Conservation (phyloP, 2,113 vertebrate species). For the Motacilla alba region DNA sequence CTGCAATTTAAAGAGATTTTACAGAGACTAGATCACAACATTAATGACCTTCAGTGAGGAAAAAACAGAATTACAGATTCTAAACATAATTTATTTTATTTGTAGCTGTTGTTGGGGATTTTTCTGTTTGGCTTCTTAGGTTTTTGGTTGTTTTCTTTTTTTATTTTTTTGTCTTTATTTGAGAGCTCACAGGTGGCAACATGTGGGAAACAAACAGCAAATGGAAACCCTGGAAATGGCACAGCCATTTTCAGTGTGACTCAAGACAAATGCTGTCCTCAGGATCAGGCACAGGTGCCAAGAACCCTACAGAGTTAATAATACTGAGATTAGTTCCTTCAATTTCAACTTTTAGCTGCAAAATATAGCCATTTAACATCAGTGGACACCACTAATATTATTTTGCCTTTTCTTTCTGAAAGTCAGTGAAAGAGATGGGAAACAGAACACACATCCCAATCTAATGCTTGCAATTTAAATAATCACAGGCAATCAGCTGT, state of each 20-base stretch:
- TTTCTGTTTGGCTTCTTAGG: not conserved
- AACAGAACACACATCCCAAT: not conserved
- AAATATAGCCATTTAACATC: not conserved
- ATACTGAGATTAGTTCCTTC: not conserved
- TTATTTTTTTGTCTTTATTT: not conserved
- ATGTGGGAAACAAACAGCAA: not conserved
- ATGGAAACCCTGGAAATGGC: not conserved
- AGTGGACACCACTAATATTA: not conserved
- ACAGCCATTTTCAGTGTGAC: too few species aligned
- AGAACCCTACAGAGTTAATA: not conserved
- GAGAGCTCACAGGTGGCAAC: not conserved
- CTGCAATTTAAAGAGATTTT: not conserved
- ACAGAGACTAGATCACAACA: not conserved
- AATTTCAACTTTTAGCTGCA: not conserved
- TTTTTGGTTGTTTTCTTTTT: not conserved
- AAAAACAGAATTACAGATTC: not conserved
- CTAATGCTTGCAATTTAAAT: not conserved
- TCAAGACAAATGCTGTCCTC: not conserved
- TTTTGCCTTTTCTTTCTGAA: not conserved
- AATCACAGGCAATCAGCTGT: not conserved
- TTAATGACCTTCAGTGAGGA: not conserved
- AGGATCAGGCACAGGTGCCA: not conserved
- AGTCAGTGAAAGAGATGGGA: not conserved
- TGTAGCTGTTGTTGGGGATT: not conserved
- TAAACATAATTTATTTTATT: not conserved